Evolutionary conservation across 2,797 vertebrate genomes (phyloP).

Genomic region (Cyclopterus lumpus): DNA sequence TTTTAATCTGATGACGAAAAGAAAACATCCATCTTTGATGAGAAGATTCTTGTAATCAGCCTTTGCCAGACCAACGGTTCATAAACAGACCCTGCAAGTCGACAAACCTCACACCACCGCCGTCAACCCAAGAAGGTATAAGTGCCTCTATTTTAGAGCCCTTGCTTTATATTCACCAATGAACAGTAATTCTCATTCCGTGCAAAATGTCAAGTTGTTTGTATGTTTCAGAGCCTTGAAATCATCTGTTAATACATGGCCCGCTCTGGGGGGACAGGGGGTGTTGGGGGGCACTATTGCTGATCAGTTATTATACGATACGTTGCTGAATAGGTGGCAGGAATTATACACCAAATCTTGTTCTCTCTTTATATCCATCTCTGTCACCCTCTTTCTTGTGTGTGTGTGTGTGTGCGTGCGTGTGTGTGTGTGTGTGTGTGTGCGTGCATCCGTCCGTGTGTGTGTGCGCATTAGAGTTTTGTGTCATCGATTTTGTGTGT

Average conservation of each 20-base stretch:
- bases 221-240: conserved; percentile 55
- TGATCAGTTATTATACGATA: conserved; percentile 58
- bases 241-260: conserved; percentile 45
- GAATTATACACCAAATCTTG: conserved; percentile 47
- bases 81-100: conserved; percentile 21
- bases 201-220: conserved; percentile 76
- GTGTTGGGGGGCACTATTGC: not conserved
- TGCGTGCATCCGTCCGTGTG: conserved; percentile 12
- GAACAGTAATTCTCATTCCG: conserved; percentile 59
- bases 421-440: conserved; percentile 19
- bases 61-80: conserved; percentile 25
- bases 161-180: conserved; percentile 27
- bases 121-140: conserved; percentile 6
- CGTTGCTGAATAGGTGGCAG: conserved; percentile 22
- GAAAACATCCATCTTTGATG: conserved; percentile 32
- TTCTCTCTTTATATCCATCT: conserved; percentile 35
- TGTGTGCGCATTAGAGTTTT: conserved; percentile 32
- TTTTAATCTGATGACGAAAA: conserved; percentile 27
- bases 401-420: conserved; percentile 30
- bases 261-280: conserved; percentile 20
- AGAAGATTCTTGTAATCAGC: conserved; percentile 40
- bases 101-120: conserved; percentile 1
- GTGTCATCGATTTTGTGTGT: conserved; percentile 57
- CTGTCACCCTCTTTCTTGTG: conserved; percentile 40
- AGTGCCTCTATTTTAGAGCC: conserved; percentile 24